Percentiles rank a stretch among this genome's conserved stretches.
These are phyloP conservation scores for Notospermus geniculatus DNA, from an alignment of 1,140 invertebrate species.

Conservation along the genomic window DNA sequence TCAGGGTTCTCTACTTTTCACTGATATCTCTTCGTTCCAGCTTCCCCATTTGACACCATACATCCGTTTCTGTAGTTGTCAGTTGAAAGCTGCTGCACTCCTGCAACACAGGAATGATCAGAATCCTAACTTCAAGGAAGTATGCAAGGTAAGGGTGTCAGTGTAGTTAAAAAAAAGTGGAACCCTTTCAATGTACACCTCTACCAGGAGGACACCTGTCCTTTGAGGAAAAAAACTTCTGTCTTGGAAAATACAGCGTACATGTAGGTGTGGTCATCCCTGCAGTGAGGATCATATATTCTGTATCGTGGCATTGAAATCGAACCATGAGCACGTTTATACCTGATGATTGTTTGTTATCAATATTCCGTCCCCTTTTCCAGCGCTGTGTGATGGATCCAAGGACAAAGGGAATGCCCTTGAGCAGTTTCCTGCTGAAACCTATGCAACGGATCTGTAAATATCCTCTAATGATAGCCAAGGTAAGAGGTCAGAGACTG, in stretches of 20 bases:
- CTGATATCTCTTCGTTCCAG: slow-evolving; percentile 52
- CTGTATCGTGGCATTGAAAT: too few relatives aligned
- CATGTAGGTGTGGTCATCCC: not conserved
- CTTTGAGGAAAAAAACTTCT: too few relatives aligned
- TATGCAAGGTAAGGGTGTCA: slow-evolving; percentile 44
- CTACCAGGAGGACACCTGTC: not conserved
- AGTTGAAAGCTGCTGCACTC: slow-evolving; percentile 71
- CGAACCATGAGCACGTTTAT: not conserved
- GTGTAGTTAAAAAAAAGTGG: not conserved
- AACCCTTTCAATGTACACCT: too few relatives aligned
- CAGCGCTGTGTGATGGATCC: slow-evolving; percentile 65
- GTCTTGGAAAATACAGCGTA: too few relatives aligned
- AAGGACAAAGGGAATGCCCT: slow-evolving; percentile 70
- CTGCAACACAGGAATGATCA: slow-evolving; percentile 70
- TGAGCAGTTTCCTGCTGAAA: slow-evolving; percentile 79
- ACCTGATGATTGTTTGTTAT: slow-evolving; percentile 55
- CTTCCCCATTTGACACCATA: slow-evolving; percentile 75
- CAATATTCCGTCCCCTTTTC: too few relatives aligned
- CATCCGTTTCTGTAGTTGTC: slow-evolving; percentile 78
- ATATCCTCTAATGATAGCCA: slow-evolving; percentile 80
- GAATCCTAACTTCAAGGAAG: slow-evolving; percentile 53
- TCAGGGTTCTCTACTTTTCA: not conserved
- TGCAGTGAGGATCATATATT: too few relatives aligned
- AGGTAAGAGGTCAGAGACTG: slow-evolving; percentile 54
- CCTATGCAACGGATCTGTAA: slow-evolving; percentile 87